Conservation (phyloP, 2,888 invertebrate genomes). For the Eumacrocentrus americanus region DNA sequence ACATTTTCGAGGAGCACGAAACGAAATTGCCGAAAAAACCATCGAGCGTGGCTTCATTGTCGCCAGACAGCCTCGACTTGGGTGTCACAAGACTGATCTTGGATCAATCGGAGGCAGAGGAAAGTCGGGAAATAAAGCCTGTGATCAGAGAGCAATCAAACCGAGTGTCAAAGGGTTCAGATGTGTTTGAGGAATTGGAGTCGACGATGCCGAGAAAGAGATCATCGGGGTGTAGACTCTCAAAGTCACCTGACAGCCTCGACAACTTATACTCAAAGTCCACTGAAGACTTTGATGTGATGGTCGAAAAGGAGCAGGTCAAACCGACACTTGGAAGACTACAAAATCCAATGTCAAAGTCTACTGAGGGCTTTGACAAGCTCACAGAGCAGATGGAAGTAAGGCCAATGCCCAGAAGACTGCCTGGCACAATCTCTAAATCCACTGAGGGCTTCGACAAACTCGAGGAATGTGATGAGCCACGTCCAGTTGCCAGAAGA, state of each 20-base stretch:
- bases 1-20: slow-evolving; percentile 56
- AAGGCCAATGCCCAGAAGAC: slow-evolving; percentile 30
- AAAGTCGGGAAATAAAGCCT: slow-evolving; percentile 38
- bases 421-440: slow-evolving; percentile 44
- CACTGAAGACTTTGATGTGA: slow-evolving; percentile 51
- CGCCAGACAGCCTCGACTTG: slow-evolving; percentile 56
- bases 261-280: slow-evolving; percentile 53
- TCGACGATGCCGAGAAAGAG: slow-evolving; percentile 47
- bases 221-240: slow-evolving; percentile 48
- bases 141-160: slow-evolving; percentile 44
- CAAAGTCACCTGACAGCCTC: slow-evolving; percentile 55
- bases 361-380: slow-evolving; percentile 42
- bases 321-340: slow-evolving; percentile 34
- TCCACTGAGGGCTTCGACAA: slow-evolving; percentile 55
- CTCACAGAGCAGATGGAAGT: slow-evolving; percentile 29
- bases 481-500: slow-evolving; percentile 31
- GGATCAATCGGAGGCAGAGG: slow-evolving; percentile 30
- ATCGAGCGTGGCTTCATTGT: slow-evolving; percentile 47
- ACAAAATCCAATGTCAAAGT: slow-evolving; percentile 47
- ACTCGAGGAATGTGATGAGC: slow-evolving; percentile 34
- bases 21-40: slow-evolving; percentile 43
- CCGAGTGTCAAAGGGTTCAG: slow-evolving; percentile 47
- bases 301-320: slow-evolving; percentile 43
- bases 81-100: slow-evolving; percentile 31
- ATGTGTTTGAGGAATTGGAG: slow-evolving; percentile 50